Base-by-base conservation (phyloP, 2,888 invertebrate species). In the Drosophila cognata region DNA sequence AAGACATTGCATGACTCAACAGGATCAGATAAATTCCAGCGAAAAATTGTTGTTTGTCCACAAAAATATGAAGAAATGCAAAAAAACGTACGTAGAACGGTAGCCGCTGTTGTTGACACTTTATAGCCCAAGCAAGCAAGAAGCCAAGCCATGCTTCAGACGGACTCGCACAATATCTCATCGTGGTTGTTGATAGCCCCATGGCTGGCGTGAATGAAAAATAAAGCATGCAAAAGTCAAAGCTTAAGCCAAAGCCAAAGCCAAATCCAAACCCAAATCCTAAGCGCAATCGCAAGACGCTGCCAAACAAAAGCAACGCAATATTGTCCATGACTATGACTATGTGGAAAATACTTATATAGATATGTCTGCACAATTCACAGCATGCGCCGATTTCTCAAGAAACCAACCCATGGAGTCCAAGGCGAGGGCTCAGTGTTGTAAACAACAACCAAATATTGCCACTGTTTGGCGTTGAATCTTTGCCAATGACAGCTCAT, bases 311-410 rank as follows among this genome's bases (percentile, higher is more conserved):
- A 89, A 89, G 88, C 84, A 64, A 88, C 86, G 86, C 86, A 88
- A 84, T 85, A 81, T 87, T 72, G 77, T 58, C 82, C 82, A 82
- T 82, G 84, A 76, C 67, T 75, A 69, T 77, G 81, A 70, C 74
- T 71, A 55, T 63, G 75, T 48, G 64, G 78, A 80, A 84, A 79
- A 86, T 69, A 68, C 68, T 63, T 51, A 69, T 59, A 77, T 77
- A 76, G 43, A 66, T 77, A 65, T 77, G 79, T 75, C 64, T 79
- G 77, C 70, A 65, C 84, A 74, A 77, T 80, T 83, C 87, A 88
- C 87, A 87, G 87, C 87, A 88, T 90, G 87, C 90, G 89, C 87
- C 87, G 90, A 90, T 87, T 87, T 87, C 87, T 76, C 73, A 79
- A 73, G 87, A 87, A 87, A 88, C 79, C 75, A 53, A 77, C 84